Evolutionary conservation across 2,113 vertebrate genomes (phyloP).

Genomic region (Heterotilapia buettikoferi): DNA sequence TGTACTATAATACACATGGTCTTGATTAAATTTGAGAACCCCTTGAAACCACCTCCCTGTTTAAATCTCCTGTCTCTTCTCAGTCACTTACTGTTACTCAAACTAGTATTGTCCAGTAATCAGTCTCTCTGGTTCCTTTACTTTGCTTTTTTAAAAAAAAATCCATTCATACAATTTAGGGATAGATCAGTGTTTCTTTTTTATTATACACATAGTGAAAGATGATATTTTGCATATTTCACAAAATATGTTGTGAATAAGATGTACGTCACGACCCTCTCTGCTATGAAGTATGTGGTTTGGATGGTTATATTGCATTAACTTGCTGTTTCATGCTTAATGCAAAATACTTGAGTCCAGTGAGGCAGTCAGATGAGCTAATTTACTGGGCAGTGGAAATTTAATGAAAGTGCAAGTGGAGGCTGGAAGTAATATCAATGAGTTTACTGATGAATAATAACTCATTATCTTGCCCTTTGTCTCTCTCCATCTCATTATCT

Average conservation of each 20-base stretch:
- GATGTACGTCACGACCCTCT: background rate
- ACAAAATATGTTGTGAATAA: background rate
- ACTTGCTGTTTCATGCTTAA: background rate
- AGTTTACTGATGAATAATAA: constrained; percentile 17
- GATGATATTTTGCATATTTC: background rate
- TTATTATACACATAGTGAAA: background rate
- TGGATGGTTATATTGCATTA: background rate
- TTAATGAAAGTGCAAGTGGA: background rate
- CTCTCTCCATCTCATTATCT: background rate
- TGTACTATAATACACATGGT: background rate
- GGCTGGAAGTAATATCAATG: background rate
- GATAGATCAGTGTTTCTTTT: background rate
- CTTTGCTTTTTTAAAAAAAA: background rate
- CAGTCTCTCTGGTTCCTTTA: background rate
- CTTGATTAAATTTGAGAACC: background rate
- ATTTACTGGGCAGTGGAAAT: background rate
- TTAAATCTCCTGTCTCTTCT: background rate
- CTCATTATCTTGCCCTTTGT: constrained; percentile 6
- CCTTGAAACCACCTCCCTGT: background rate
- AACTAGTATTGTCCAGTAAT: background rate
- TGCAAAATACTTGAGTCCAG: background rate
- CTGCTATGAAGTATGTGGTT: rapidly evolving
- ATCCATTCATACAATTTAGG: background rate
- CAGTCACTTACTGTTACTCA: background rate
- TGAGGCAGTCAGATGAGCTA: background rate